Evolutionary conservation across 1,140 invertebrate genomes (phyloP), one percentile per base, ranked within the genome.

Genomic region (Apis laboriosa): DNA sequence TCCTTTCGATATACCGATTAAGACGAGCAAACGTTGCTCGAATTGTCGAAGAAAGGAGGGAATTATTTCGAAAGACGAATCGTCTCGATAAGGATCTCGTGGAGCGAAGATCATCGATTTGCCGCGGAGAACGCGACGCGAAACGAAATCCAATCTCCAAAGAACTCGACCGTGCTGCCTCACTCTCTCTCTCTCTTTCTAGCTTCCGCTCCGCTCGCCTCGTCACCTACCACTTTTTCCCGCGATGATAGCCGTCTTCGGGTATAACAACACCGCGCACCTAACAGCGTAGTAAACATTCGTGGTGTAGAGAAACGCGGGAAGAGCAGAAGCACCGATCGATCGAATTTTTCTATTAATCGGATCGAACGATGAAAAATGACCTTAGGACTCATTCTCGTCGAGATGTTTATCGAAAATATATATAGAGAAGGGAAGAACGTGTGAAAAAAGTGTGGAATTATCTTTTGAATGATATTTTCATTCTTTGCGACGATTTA

Each of bases 221-320:
- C 24, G 28, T 82, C 64, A 60, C 60, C 80, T 77, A 83, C 80
- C 64, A 86, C 80, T 87, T 87, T 87, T 87, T 87, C 85, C 43
- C 3, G n/a, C 5, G 63, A 77, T 77, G 72, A 87, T 86, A 68
- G 80, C 73, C 51, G 63, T 60, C 73, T 49, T 49, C 17, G 53
- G 21, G 49, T 49, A 43, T 71, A 70, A 79, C 28, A 34, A 83
- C 77, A 74, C 49, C 56, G 61, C 63, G 61, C 63, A 21, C n/a
- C 15, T 56, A 21, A 17, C 28, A 66, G 34, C 7, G 61, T 13
- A 1, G 34, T 61, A 61, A 8, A 12, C 49, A 21, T 70, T 34
- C 34, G 34, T 34, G 34, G 24, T 53, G 51, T 51, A 55, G 43
- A 28, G 28, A 28, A 60, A 51, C 8, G 19, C 21, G n/a, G 49